Base-by-base conservation (phyloP, 1,140 invertebrate species). In the Panagrolaimus sp. region DNA sequence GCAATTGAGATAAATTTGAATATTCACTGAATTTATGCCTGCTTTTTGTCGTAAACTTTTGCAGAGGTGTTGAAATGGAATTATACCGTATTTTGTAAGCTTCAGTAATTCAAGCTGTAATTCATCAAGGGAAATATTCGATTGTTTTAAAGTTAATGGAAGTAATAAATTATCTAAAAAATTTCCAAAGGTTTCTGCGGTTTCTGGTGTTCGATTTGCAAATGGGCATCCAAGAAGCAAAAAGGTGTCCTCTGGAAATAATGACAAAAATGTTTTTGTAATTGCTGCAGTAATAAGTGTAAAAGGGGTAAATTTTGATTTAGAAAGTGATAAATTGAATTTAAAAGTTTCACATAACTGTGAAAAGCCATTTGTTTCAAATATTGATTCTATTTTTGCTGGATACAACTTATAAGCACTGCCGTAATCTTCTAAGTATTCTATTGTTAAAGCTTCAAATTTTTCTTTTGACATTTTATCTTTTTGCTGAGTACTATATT, bases 1-100 rank as follows among this genome's bases (percentile, higher is more conserved):
- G 27, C 51, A 57, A 27, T 57, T 57, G n/a, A 57, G 20, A 57
- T 25, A 16, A 11, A 57, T 27, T 13, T 57, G 51, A 27, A 57
- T 16, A 57, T 57, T 16, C 20, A 57, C 20, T 2, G 27, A 20
- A 57, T 13, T 57, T 5, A 11, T 57, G 9, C 51, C n/a, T 13
- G 27, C n/a, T 20, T 16, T 57, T 23, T 38, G 31, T 7, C 51
- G n/a, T 27, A 57, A 25, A 13, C 20, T 20, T 8, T 57, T 57
- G 20, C 20, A 57, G 9, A 57, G 20, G 4, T 25, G 27, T 11
- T 57, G 20, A 16, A 57, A 57, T 9, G 51, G 51, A 16, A 57
- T 57, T 20, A 5, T 9, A 16, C 20, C n/a, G 8, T 57, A 57
- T 20, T 57, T 57, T 57, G 51, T 25, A 11, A 57, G n/a, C 8